Conservation (phyloP, 2,113 vertebrate genomes). For the Odocoileus virginianus region DNA sequence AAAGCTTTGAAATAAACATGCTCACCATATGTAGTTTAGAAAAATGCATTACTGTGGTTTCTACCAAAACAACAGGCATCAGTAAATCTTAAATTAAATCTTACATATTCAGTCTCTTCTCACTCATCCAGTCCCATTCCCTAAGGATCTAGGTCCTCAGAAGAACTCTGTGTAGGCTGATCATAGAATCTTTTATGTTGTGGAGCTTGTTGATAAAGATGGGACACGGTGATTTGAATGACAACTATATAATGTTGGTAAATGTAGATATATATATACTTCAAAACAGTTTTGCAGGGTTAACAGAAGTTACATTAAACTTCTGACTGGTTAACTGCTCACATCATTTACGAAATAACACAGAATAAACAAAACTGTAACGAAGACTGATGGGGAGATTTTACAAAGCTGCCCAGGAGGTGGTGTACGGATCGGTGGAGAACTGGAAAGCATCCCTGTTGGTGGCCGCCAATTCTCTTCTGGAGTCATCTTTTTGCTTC, state of each 20-base stretch:
- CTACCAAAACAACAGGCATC: not conserved
- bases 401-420: not conserved
- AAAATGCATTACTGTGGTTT: not conserved
- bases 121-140: not conserved
- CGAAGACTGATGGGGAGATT: not conserved
- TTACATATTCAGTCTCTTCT: not conserved
- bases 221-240: not conserved
- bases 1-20: not conserved
- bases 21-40: not conserved
- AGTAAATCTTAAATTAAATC: not conserved
- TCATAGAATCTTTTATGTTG: not conserved
- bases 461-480: not conserved
- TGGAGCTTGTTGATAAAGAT: not conserved
- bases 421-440: not conserved
- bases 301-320: not conserved
- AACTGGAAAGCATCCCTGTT: not conserved
- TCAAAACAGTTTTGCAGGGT: not conserved
- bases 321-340: not conserved
- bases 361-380: not conserved
- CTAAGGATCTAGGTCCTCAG: not conserved
- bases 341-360: constrained; percentile 1
- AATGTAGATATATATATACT: not conserved
- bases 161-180: not conserved
- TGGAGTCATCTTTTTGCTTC: constrained; percentile 8
- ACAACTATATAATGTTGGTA: not conserved